Evolutionary conservation across 2,888 invertebrate species (phyloP), one percentile per base, ranked within the genome.

Genomic region (Sphecodes monilicornis): DNA sequence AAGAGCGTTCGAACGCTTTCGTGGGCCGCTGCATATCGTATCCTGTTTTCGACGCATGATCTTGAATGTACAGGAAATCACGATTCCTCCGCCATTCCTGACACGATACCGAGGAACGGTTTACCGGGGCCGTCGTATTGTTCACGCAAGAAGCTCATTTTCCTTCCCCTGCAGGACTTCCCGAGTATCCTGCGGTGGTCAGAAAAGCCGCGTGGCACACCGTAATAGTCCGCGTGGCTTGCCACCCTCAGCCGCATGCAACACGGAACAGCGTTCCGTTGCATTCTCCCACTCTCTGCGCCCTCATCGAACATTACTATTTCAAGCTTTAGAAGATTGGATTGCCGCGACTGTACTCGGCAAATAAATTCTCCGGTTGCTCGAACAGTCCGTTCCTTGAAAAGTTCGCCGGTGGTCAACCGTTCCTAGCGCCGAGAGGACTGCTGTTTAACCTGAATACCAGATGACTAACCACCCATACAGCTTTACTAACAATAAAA

Each of bases 121-220:
- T n/a, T 39, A 60, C 46, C 70, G 13, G 39, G 43, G 76, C 72
- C 82, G 85, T 80, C 82, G 85, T 80, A 89, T 88, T 88, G 90
- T 91, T 91, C 91, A 91, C 90, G 90, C 91, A 90, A 91, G 88
- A 88, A 91, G 86, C 91, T 91, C 91, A 89, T 91, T 91, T 91
- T 88, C 89, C 83, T 91, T 91, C 88, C 91, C 80, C 80, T 83
- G 87, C 84, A 74, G 76, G 84, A 89, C 87, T 90, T 90, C 84
- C 86, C 84, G 87, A 80, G 77, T 64, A 90, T 91, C 80, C 84
- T 86, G 88, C 85, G 66, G 87, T 80, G 82, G 76, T 86, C 85
- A 74, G 79, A 85, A 78, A 85, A 87, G 74, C 89, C 80, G 80
- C 86, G 80, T 85, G 82, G 72, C 82, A 76, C 80, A 39, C 75